Conservation (phyloP, 2,888 invertebrate species). For the Troilus luridus region DNA sequence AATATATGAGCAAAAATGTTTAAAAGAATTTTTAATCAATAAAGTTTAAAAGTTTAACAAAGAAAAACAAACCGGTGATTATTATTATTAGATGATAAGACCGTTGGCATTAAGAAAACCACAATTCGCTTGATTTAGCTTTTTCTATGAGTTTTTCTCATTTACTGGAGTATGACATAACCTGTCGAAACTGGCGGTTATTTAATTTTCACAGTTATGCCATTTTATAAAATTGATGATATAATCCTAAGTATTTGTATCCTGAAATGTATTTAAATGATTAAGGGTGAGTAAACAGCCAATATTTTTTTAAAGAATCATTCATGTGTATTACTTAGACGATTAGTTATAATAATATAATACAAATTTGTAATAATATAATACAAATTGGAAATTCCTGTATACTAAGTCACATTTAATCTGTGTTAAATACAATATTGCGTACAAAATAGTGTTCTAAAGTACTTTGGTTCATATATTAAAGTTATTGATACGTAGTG, state of each 20-base stretch:
- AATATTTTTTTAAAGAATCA: background rate
- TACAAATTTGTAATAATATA: too few relatives aligned
- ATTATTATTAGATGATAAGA: background rate
- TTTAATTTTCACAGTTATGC: background rate
- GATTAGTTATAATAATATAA: too few relatives aligned
- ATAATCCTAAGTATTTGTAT: background rate
- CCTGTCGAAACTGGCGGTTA: background rate
- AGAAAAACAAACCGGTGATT: background rate
- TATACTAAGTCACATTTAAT: too few relatives aligned
- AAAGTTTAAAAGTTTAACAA: background rate
- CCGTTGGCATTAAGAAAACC: background rate
- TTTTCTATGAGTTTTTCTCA: background rate
- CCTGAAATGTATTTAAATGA: too few relatives aligned
- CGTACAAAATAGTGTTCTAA: too few relatives aligned
- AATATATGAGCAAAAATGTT: too few relatives aligned
- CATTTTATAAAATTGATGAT: background rate
- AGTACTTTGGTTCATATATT: too few relatives aligned
- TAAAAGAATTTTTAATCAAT: too few relatives aligned
- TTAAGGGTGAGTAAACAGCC: background rate
- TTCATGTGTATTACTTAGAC: too few relatives aligned
- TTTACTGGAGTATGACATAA: background rate
- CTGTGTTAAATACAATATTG: too few relatives aligned
- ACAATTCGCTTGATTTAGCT: slow-evolving; percentile 1
- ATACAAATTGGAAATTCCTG: too few relatives aligned
- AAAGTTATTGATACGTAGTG: too few relatives aligned